Evolutionary conservation across 2,888 invertebrate genomes (phyloP).

Genomic region (Plusia festucae): DNA sequence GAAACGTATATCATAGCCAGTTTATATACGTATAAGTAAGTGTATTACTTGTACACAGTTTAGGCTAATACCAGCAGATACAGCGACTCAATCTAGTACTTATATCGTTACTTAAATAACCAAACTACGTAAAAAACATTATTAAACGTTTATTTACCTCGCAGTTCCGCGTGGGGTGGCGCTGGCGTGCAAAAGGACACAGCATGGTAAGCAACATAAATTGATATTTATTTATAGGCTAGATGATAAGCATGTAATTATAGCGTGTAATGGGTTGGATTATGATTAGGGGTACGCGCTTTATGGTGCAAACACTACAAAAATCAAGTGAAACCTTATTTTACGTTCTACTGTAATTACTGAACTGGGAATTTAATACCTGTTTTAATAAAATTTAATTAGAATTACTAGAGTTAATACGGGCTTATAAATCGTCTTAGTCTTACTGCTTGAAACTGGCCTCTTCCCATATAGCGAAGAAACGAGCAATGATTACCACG

Average conservation of each 20-base stretch:
- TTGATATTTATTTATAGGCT: constrained; percentile 48
- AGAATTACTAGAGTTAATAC: too few relatives aligned
- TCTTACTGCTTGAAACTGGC: too few relatives aligned
- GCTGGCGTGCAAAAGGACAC: constrained; percentile 88
- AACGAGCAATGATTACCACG: too few relatives aligned
- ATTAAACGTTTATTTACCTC: constrained; percentile 83
- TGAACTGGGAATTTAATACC: too few relatives aligned
- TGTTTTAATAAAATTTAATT: too few relatives aligned
- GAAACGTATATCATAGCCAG: neutral
- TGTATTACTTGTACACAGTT: neutral
- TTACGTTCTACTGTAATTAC: too few relatives aligned
- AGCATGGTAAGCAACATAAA: constrained; percentile 82
- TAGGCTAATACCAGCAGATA: neutral
- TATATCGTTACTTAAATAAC: neutral
- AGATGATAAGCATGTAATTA: constrained; percentile 49
- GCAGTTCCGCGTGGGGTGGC: constrained; percentile 87
- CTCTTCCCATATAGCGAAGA: too few relatives aligned
- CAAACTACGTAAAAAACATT: neutral
- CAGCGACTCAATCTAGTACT: neutral
- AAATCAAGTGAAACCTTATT: too few relatives aligned
- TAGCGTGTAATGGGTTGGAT: neutral
- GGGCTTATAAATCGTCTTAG: too few relatives aligned
- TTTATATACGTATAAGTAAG: neutral
- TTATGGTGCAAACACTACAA: too few relatives aligned
- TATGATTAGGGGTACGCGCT: neutral